Conservation (phyloP, 2,888 invertebrate species). For the Aphodius granarius region DNA sequence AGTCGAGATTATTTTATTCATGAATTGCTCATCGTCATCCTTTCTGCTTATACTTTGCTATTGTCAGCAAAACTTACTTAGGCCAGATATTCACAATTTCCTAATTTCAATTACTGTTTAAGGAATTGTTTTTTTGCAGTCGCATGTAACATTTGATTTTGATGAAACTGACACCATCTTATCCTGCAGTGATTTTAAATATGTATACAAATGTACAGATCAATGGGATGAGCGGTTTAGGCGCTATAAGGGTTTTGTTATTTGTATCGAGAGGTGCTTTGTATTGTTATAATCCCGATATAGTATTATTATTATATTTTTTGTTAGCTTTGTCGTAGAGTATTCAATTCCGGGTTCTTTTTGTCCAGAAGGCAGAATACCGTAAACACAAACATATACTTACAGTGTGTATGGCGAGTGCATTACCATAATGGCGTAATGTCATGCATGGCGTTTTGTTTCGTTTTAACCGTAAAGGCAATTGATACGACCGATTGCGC, state of each 20-base stretch:
- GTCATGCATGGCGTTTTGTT: not conserved
- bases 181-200: no score
- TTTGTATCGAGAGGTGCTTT: no score
- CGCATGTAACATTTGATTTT: not conserved
- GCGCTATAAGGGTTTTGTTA: no score
- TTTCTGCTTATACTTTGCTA: no score
- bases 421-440: not conserved
- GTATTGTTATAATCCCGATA: no score
- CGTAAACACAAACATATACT: not conserved
- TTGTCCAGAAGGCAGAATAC: not conserved
- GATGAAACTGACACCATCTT: no score
- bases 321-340: not conserved
- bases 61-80: no score
- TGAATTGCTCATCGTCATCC: not conserved
- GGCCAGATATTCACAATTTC: not conserved
- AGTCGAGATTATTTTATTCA: constrained; percentile 1
- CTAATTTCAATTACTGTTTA: not conserved
- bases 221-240: no score
- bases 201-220: no score
- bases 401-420: not conserved
- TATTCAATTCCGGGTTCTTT: not conserved
- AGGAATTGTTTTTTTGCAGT: not conserved
- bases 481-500: not conserved
- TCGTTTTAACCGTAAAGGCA: not conserved
- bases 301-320: no score